Percentiles rank a stretch among this genome's conserved stretches.
These are phyloP conservation scores for Aphidoletes aphidimyza DNA, from an alignment of 2,888 invertebrate genomes.

Conservation along the genomic window DNA sequence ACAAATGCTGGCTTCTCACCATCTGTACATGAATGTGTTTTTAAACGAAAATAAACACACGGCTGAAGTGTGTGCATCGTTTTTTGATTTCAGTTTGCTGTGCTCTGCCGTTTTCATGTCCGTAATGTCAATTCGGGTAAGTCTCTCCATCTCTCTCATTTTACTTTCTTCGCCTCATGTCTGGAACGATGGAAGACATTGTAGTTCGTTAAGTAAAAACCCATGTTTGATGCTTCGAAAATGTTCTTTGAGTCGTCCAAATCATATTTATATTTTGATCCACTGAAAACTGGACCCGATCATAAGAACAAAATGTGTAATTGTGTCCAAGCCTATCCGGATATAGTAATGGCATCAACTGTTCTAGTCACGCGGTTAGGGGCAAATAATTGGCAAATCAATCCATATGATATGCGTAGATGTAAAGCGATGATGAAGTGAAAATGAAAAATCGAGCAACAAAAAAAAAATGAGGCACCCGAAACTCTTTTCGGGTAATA, in stretches of 20 bases:
- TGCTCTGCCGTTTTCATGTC: background rate
- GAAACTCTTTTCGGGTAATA: conserved; percentile 27
- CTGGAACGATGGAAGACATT: background rate
- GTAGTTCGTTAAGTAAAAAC: conserved; percentile 9
- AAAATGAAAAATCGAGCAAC: background rate
- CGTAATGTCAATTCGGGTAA: conserved; percentile 25
- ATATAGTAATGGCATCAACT: too few species aligned
- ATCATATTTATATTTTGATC: background rate
- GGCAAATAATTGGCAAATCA: background rate
- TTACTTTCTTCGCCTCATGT: too few species aligned
- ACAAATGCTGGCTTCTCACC: conserved; percentile 4
- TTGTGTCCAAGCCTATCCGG: too few species aligned
- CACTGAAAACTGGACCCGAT: too few species aligned
- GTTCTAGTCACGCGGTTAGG: too few species aligned
- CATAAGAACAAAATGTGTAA: too few species aligned
- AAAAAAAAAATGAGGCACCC: background rate
- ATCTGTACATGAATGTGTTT: background rate
- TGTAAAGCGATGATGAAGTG: background rate
- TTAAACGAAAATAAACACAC: background rate
- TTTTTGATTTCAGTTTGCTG: background rate
- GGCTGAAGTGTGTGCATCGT: background rate
- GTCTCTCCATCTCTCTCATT: too few species aligned
- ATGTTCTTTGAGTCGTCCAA: background rate
- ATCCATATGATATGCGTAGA: conserved; percentile 26
- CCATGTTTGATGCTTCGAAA: background rate